phyloP scores from a whole-genome alignment of 2,113 vertebrate species.

The Perca flavescens region DNA sequence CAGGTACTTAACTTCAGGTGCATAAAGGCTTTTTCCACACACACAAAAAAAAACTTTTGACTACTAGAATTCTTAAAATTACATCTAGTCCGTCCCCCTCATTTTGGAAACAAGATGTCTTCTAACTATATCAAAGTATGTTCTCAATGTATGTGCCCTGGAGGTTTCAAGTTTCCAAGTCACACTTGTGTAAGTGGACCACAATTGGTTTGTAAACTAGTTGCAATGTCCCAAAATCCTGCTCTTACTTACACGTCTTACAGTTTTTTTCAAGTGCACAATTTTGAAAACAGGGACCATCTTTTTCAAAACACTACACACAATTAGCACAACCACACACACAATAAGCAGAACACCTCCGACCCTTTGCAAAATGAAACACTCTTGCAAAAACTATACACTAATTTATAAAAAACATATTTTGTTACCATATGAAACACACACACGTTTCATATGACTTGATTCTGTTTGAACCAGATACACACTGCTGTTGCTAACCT shows the following conservation, averaged over 20 bases:
- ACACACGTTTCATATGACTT: too few relatives aligned
- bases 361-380: too few relatives aligned
- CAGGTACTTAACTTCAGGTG: constrained; percentile 78
- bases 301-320: too few relatives aligned
- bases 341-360: too few relatives aligned
- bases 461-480: too few relatives aligned
- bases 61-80: background rate
- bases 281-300: too few relatives aligned
- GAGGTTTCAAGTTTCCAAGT: background rate
- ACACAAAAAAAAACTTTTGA: background rate
- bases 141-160: background rate
- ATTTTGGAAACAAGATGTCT: background rate
- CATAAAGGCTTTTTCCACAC: background rate
- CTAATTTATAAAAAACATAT: too few relatives aligned
- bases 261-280: too few relatives aligned
- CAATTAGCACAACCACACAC: too few relatives aligned
- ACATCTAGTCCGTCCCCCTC: background rate
- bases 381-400: too few relatives aligned
- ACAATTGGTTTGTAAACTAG: background rate
- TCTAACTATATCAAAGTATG: background rate
- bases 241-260: background rate
- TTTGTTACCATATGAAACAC: too few relatives aligned
- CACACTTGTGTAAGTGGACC: background rate
- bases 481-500: too few relatives aligned
- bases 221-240: background rate